A percentile compares a stretch with the other conserved stretches of the same genome.
phyloP scores from a whole-genome alignment of 2,113 vertebrate species.

The Paradoxurus hermaphroditus region DNA sequence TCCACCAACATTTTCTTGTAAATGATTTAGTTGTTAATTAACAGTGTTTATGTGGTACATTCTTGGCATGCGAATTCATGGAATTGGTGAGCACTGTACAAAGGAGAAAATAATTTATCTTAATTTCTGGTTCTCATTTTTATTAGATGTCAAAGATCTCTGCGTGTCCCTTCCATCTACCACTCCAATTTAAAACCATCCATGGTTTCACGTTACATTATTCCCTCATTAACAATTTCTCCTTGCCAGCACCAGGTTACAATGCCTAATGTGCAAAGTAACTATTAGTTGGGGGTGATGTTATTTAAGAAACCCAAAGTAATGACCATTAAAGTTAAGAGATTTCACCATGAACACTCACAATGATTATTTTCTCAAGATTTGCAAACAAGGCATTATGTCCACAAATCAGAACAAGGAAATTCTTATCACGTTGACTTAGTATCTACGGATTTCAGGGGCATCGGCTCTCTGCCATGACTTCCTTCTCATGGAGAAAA shows the following conservation, averaged over 20 bases:
- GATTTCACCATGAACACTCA: not conserved
- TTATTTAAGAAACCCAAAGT: not conserved
- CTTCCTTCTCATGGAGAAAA: not conserved
- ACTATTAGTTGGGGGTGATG: not conserved
- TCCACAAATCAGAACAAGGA: not conserved
- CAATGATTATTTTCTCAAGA: not conserved
- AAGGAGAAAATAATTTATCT: slow-evolving; percentile 45
- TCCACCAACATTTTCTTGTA: slow-evolving; percentile 5
- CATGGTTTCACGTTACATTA: not conserved
- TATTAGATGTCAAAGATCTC: not conserved
- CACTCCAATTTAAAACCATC: not conserved
- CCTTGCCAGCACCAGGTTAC: not conserved
- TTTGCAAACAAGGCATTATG: not conserved
- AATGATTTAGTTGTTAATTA: slow-evolving; percentile 43
- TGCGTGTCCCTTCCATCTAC: not conserved
- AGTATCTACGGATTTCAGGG: not conserved
- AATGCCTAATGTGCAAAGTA: not conserved
- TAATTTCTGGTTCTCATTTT: not conserved
- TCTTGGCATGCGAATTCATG: slow-evolving; percentile 13
- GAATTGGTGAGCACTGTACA: not conserved
- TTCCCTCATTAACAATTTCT: not conserved
- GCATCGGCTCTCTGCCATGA: not conserved
- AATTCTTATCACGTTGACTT: not conserved
- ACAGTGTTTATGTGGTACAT: not conserved
- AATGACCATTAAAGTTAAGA: not conserved